Evolutionary conservation across 2,113 vertebrate genomes (phyloP).

Genomic region (Eubucco bourcierii): DNA sequence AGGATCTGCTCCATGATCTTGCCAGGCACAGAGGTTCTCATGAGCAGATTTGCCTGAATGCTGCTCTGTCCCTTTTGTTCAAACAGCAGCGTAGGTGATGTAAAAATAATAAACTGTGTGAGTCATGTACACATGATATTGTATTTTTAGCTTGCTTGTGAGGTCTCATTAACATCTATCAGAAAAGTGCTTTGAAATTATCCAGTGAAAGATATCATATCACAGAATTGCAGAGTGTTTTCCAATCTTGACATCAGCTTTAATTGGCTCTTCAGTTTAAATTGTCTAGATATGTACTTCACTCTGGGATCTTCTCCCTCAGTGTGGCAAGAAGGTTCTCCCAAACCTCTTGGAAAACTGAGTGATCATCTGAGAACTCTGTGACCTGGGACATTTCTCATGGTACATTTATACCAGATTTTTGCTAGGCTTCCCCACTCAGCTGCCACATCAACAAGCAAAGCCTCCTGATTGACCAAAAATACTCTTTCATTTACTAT

Average conservation of each 20-base stretch:
- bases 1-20: too few species aligned
- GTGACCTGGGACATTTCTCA: background rate
- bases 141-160: constrained; percentile 54
- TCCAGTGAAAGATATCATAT: background rate
- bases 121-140: constrained; percentile 41
- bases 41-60: background rate
- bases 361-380: background rate
- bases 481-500: background rate
- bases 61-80: background rate
- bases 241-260: background rate
- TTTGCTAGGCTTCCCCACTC: background rate
- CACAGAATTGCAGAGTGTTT: background rate
- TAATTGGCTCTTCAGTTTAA: background rate
- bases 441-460: background rate
- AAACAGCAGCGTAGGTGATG: background rate
- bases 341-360: background rate
- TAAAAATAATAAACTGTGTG: constrained; percentile 44
- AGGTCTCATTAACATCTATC: constrained; percentile 39
- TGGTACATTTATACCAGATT: background rate
- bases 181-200: constrained; percentile 20
- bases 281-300: background rate
- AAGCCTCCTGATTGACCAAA: background rate
- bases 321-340: background rate
- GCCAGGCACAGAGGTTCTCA: too few species aligned
- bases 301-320: background rate